These are phyloP conservation scores for Haliclona indistincta DNA, from an alignment of 37 sponge, comb jelly and placozoan species.

Conservation along the genomic window DNA sequence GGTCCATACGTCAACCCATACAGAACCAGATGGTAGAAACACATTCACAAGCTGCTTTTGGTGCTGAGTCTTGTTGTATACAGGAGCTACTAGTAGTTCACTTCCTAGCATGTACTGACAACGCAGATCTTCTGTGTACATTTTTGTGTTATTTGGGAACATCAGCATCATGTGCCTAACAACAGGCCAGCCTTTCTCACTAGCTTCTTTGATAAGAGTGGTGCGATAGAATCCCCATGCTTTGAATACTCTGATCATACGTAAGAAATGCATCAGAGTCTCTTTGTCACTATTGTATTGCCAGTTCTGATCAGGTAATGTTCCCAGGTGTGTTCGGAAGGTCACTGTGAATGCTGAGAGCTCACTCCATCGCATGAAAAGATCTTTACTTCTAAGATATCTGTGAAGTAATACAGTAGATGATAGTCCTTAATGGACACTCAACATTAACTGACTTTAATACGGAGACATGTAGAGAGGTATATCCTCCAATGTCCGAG, in stretches of 20 bases:
- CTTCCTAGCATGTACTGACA: constrained; percentile 76
- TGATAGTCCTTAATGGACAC: neutral
- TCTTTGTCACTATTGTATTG: constrained; percentile 66
- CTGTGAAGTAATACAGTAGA: constrained; percentile 2
- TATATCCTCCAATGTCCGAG: constrained; percentile 88
- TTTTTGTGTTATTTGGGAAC: constrained; percentile 37
- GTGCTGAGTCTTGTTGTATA: neutral
- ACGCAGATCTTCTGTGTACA: constrained; percentile 9
- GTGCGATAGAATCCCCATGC: constrained; percentile 57
- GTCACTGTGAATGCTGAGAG: constrained; percentile 67
- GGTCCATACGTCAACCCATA: constrained; percentile 72
- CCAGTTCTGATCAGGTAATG: constrained; percentile 64
- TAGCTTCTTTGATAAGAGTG: constrained; percentile 51
- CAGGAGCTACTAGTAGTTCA: constrained; percentile 78
- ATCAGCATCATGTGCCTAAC: constrained; percentile 62
- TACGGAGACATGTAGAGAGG: constrained; percentile 29
- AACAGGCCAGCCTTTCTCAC: constrained; percentile 59
- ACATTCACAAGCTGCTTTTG: constrained; percentile 21
- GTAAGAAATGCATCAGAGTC: constrained; percentile 70
- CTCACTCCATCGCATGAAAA: constrained; percentile 77
- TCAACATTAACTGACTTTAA: neutral
- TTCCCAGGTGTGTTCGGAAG: constrained; percentile 77
- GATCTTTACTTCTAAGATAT: constrained; percentile 58
- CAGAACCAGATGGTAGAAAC: constrained; percentile 41
- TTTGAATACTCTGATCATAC: constrained; percentile 67